A percentile compares a stretch with the other conserved stretches of the same genome.
These are phyloP conservation scores for Calephelis perditalis DNA, from an alignment of 2,888 invertebrate genomes.

Conservation along the genomic window DNA sequence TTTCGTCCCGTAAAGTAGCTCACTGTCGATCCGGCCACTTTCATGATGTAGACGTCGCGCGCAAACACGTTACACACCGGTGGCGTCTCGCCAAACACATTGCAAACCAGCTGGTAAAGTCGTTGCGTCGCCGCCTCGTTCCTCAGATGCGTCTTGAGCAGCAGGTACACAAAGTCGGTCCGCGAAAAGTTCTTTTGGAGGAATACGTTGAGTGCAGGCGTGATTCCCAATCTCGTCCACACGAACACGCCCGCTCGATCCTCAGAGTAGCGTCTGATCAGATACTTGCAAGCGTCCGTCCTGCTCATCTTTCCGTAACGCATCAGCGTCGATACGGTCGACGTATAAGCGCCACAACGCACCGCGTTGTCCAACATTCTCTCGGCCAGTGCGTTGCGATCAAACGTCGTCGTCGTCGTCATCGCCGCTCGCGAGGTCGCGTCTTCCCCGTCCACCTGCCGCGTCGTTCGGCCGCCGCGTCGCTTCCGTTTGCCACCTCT, in stretches of 20 bases:
- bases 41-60: too few relatives aligned
- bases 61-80: too few relatives aligned
- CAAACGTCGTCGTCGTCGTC: constrained; percentile 1
- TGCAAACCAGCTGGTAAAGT: too few relatives aligned
- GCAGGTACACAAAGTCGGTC: too few relatives aligned
- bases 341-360: constrained; percentile 16
- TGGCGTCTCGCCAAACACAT: too few relatives aligned
- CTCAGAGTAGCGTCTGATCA: constrained; percentile 14
- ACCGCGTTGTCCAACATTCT: constrained; percentile 18
- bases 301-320: constrained; percentile 17
- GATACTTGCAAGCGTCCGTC: constrained; percentile 17
- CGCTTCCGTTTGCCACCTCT: not conserved
- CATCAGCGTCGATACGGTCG: constrained; percentile 17
- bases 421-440: not conserved
- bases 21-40: too few relatives aligned
- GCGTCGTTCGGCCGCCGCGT: not conserved
- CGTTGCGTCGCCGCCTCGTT: too few relatives aligned
- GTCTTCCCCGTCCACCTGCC: not conserved
- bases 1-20: too few relatives aligned
- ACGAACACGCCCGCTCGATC: constrained; percentile 16
- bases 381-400: constrained; percentile 12
- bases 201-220: constrained; percentile 14
- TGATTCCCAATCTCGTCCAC: constrained; percentile 18
- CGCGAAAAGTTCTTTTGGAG: too few relatives aligned
- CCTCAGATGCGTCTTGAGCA: too few relatives aligned